These are phyloP conservation scores for Leucophenga varia DNA, from an alignment of 1,140 invertebrate species.

Conservation along the genomic window DNA sequence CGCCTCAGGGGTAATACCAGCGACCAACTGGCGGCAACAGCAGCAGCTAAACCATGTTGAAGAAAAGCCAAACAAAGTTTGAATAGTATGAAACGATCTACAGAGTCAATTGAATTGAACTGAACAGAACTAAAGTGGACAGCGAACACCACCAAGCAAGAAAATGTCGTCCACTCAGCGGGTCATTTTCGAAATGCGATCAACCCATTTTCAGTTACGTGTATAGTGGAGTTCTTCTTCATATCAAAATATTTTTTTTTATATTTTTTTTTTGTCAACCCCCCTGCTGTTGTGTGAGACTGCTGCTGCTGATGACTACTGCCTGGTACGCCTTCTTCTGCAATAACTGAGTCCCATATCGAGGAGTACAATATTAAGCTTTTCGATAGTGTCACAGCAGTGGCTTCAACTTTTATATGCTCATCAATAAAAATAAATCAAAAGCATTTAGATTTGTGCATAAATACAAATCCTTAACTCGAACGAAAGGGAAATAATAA, in stretches of 20 bases:
- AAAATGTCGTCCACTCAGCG: conserved; percentile 55
- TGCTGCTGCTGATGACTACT: conserved; percentile 32
- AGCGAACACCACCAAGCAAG: conserved; percentile 13
- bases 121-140: conserved; percentile 10
- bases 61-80: no score
- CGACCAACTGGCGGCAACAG: not conserved
- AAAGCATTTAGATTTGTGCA: conserved; percentile 40
- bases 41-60: no score
- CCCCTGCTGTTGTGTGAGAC: conserved; percentile 37
- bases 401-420: conserved; percentile 41
- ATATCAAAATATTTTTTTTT: no score
- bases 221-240: no score
- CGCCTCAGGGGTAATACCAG: conserved; percentile 4
- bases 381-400: conserved; percentile 7
- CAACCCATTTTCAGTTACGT: conserved; percentile 10
- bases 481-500: no score
- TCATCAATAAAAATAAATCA: conserved; percentile 53
- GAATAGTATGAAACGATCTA: no score
- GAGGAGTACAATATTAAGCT: no score
- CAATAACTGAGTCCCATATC: no score
- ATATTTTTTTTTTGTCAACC: conserved; percentile 6
- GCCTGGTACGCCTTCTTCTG: no score
- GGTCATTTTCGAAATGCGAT: conserved; percentile 31
- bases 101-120: no score
- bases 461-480: conserved; percentile 4